phyloP scores from a whole-genome alignment of 1,140 invertebrate genomes.

The Chlorops oryzae region DNA sequence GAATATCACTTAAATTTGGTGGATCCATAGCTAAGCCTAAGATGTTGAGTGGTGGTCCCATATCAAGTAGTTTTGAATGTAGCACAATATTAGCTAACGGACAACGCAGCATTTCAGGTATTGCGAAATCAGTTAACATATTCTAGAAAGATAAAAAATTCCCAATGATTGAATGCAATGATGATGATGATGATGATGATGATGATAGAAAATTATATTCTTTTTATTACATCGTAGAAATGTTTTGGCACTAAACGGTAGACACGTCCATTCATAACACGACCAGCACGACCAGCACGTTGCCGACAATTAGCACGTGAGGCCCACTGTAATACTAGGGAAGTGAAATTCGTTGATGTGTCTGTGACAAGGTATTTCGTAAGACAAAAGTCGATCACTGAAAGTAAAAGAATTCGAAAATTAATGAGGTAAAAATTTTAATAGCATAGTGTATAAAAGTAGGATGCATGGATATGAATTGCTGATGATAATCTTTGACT shows the following conservation, averaged over 20 bases:
- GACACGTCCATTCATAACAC: constrained; percentile 77
- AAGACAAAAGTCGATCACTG: constrained; percentile 94
- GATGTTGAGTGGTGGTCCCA: constrained; percentile 76
- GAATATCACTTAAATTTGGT: constrained; percentile 76
- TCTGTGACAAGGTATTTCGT: constrained; percentile 77
- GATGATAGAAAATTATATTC: too few relatives aligned
- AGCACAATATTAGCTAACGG: constrained; percentile 82
- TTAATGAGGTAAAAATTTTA: too few relatives aligned
- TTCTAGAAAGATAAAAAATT: too few relatives aligned
- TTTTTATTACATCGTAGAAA: constrained; percentile 58
- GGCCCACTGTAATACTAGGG: constrained; percentile 77
- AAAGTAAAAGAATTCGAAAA: constrained; percentile 29
- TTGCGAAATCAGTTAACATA: constrained; percentile 51
- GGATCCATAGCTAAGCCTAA: constrained; percentile 81
- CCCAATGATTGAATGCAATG: too few relatives aligned
- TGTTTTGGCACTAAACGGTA: constrained; percentile 72
- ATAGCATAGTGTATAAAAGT: too few relatives aligned
- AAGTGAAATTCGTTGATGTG: constrained; percentile 68
- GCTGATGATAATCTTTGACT: too few relatives aligned
- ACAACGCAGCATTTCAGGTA: constrained; percentile 73
- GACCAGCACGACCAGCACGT: constrained; percentile 82
- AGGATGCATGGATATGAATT: too few relatives aligned
- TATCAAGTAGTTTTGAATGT: constrained; percentile 73
- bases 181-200: too few relatives aligned
- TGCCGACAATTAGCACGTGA: constrained; percentile 85